Evolutionary conservation across 2,888 invertebrate species (phyloP), one percentile per base, ranked within the genome.

Genomic region (Epinotia bilunana): DNA sequence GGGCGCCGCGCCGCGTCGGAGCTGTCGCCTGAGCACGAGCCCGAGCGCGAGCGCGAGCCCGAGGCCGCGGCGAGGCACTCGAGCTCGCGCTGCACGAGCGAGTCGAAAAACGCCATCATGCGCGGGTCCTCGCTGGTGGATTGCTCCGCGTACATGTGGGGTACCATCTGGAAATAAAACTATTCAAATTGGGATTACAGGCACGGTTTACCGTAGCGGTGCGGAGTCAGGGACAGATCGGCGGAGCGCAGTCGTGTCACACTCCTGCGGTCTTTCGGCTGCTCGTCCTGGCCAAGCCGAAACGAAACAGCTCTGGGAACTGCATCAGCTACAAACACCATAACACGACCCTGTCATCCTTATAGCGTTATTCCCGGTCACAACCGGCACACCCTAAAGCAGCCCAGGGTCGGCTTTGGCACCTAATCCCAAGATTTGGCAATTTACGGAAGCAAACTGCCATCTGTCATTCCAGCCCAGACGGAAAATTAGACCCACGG

Each of bases 31-130:
- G 94, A 87, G 84, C 92, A 87, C 1, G 94, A 89, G 76, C 95
- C 95, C 69, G 95, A 95, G 0, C n/a, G 95, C 95, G 67, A 95
- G 94, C n/a, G n/a, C 68, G 94, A 87, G 84, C 92, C 87, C 1
- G 94, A 89, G 76, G 95, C 95, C 69, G 95, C 95, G 0, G 95
- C 95, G 67, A 95, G 94, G 94, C 97, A 97, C 91, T 98, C 98
- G 77, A 98, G 95, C 88, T 98, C 98, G 60, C 98, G 95, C 87
- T 98, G 98, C 43, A 99, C 97, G 28, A 99, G 92, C 13, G 98
- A 97, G 92, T 99, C 99, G 85, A 99, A 99, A 93, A 99, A 99
- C 46, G 99, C 99, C 97, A 99, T 97, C 99, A 99, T 99, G 71
- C 98, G 95, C 0, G 98, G 97, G 90, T 99, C 99, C 90, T 99